Evolutionary conservation across 2,888 invertebrate genomes (phyloP).

Genomic region (Abrostola tripartita): DNA sequence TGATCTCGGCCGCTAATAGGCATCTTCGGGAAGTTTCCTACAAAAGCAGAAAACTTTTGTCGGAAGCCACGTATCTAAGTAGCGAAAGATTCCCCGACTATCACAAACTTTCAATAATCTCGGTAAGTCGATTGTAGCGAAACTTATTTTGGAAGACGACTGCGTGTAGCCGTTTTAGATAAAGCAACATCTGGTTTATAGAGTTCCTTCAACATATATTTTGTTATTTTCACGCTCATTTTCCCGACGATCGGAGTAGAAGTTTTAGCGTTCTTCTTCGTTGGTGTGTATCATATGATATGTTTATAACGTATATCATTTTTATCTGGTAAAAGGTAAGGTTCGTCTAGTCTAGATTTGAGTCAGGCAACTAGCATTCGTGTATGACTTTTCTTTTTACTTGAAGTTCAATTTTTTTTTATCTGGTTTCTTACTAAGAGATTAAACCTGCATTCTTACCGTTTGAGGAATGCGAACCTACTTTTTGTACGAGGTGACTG

Average conservation of each 20-base stretch:
- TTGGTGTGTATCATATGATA: conserved; percentile 10
- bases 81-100: conserved; percentile 78
- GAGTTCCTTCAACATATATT: conserved; percentile 50
- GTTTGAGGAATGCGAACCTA: no score
- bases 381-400: background rate
- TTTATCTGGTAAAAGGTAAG: conserved; percentile 10
- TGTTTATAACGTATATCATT: conserved; percentile 16
- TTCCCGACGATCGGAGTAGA: conserved; percentile 47
- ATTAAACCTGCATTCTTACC: no score
- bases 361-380: background rate
- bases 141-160: conserved; percentile 64
- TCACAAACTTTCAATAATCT: conserved; percentile 80
- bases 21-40: conserved; percentile 67
- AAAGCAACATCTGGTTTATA: conserved; percentile 56
- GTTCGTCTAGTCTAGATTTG: background rate
- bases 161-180: conserved; percentile 56
- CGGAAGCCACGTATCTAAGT: conserved; percentile 75
- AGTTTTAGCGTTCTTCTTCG: conserved; percentile 40
- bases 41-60: conserved; percentile 69
- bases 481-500: background rate
- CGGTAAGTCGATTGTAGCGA: conserved; percentile 76
- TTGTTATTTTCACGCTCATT: conserved; percentile 47
- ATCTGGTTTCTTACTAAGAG: no score
- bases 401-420: no score
- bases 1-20: conserved; percentile 62